Evolutionary conservation across 2,113 vertebrate species (phyloP), one percentile per base, ranked within the genome.

Genomic region (Tinamus guttatus): DNA sequence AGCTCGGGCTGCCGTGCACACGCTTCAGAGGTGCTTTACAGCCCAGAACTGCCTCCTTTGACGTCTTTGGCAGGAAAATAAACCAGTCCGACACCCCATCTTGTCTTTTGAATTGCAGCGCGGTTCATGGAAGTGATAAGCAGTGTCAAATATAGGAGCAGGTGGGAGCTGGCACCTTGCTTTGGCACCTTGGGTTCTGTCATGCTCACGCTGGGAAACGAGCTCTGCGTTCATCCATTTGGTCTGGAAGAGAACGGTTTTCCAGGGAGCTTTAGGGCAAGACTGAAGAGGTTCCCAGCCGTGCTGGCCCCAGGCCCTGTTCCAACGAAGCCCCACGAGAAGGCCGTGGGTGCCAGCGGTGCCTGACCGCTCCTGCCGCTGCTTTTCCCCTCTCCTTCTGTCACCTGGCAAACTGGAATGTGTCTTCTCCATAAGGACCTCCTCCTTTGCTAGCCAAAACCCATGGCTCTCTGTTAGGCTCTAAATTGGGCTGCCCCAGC

Each of bases 381-480:
- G 18, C 30, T 21, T 63, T 30, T 38, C 0, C 1, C 13, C 19
- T 2, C 1, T 7, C 8, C 52, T 54, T 9, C n/a, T 77, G 71
- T 74, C 34, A 80, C 43, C 13, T 45, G 81, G 34, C 58, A 87
- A 65, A 74, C 65, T 86, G 81, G 94, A 89, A 87, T 68, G 7
- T 59, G 51, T 84, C 69, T 90, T 36, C 74, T 79, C 69, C 78
- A 13, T 73, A 89, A 84, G 0, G 0, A 25, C n/a, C 69, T 84
- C 5, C 0, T 69, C 56, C 38, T 75, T 96, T 91, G 67, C 94
- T 95, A 95, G 64, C 68, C 30, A 28, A 84, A 68, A 85, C 92
- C 92, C 69, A 30, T 28, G 30, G 38, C 38, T 93, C 43, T 95
- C 90, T 63, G 81, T 96, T 96, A 92, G 89, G 80, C 80, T 96